Evolutionary conservation across 2,888 invertebrate species (phyloP).

Genomic region (Metallyticus violacea): DNA sequence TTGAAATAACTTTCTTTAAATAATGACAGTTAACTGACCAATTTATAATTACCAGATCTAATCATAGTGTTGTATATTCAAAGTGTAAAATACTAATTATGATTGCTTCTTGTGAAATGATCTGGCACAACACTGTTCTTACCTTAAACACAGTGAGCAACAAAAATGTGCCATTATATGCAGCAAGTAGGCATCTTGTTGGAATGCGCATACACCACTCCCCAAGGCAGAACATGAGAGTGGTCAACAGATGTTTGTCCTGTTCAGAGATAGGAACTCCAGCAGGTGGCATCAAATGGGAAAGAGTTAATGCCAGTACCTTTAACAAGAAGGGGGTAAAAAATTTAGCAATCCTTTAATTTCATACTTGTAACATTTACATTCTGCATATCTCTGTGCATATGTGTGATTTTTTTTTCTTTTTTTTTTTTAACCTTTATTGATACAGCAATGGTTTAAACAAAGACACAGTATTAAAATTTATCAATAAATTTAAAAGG

Average conservation of each 20-base stretch:
- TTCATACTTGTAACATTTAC: background rate
- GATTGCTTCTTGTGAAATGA: background rate
- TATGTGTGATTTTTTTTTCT: too few relatives aligned
- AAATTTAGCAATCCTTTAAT: background rate
- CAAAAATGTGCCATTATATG: slow-evolving; percentile 49
- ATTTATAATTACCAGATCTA: too few relatives aligned
- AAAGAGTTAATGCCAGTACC: slow-evolving; percentile 53
- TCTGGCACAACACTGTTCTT: slow-evolving; percentile 4
- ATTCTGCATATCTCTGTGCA: too few relatives aligned
- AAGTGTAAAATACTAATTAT: too few relatives aligned
- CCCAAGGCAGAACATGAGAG: slow-evolving; percentile 83
- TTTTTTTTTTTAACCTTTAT: too few relatives aligned
- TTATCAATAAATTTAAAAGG: too few relatives aligned
- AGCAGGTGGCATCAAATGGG: slow-evolving; percentile 49
- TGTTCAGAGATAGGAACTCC: slow-evolving; percentile 49
- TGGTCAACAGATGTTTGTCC: slow-evolving; percentile 72
- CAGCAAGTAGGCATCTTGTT: slow-evolving; percentile 45
- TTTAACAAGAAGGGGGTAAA: slow-evolving; percentile 33
- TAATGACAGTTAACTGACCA: too few relatives aligned
- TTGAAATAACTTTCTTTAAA: too few relatives aligned
- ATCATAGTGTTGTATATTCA: too few relatives aligned
- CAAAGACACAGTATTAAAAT: too few relatives aligned
- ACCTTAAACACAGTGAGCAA: slow-evolving; percentile 74
- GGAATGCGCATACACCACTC: slow-evolving; percentile 90
- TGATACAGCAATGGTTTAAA: too few relatives aligned